Conservation (phyloP, 2,113 vertebrate species). For the Falco punctatus region DNA sequence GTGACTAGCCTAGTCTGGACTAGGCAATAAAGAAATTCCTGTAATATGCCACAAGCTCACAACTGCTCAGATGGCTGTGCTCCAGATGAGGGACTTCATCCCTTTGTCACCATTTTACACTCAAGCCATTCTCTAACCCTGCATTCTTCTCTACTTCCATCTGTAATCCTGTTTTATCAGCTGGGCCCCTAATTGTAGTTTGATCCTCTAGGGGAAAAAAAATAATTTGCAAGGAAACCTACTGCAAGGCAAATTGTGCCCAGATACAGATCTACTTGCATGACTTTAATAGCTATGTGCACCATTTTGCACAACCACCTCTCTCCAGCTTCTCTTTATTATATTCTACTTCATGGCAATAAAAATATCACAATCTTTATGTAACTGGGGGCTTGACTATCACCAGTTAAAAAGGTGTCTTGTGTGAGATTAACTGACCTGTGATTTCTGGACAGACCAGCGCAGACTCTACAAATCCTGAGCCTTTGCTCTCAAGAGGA, state of each 20-base stretch:
- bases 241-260: neutral
- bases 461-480: neutral
- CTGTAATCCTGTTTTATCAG: neutral
- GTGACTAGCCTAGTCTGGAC: neutral
- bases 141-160: neutral
- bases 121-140: neutral
- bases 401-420: neutral
- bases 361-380: neutral
- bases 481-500: constrained; percentile 58
- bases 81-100: neutral
- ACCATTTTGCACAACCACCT: neutral
- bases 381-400: neutral
- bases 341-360: neutral
- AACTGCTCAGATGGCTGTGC: neutral
- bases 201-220: neutral
- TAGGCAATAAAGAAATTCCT: neutral
- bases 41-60: neutral
- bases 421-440: constrained; percentile 66
- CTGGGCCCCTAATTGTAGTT: neutral
- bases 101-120: neutral
- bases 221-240: neutral
- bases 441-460: constrained; percentile 19
- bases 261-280: neutral
- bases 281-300: neutral
- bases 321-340: neutral